phyloP scores from a whole-genome alignment of 2,888 invertebrate species.

The Sipha maydis region DNA sequence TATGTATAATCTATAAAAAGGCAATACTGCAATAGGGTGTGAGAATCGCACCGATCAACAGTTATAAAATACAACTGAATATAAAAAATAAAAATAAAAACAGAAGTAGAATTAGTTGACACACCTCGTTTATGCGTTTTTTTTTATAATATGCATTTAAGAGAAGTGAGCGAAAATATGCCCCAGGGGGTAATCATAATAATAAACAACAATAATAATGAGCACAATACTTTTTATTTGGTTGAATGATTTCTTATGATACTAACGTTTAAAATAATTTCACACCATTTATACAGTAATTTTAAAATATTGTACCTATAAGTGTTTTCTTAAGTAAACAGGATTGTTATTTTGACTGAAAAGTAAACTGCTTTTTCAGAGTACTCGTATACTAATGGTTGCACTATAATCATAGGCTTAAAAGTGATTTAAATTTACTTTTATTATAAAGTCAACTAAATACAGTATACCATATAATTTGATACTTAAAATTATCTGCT shows the following conservation, averaged over 20 bases:
- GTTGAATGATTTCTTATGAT: conserved; percentile 29
- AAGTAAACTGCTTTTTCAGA: background rate
- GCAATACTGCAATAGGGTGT: background rate
- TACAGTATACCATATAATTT: too few species aligned
- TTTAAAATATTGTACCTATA: background rate
- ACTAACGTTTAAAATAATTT: conserved; percentile 21
- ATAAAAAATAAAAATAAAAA: conserved; percentile 8
- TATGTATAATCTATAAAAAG: background rate
- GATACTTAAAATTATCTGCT: too few species aligned
- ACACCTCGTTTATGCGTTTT: background rate
- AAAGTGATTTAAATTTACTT: too few species aligned
- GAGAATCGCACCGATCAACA: background rate
- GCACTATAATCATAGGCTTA: too few species aligned
- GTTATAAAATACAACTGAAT: background rate
- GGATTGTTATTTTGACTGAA: background rate
- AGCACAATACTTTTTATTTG: conserved; percentile 13
- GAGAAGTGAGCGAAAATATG: conserved; percentile 9
- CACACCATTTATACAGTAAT: conserved; percentile 9
- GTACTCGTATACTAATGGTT: too few species aligned
- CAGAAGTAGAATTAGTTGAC: conserved; percentile 24
- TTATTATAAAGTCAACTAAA: too few species aligned
- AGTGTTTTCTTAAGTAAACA: background rate
- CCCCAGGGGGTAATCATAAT: conserved; percentile 14
- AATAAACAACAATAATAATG: conserved; percentile 20
- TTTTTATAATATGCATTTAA: conserved; percentile 2